Evolutionary conservation across 2,113 vertebrate species (phyloP).

Genomic region (Lathamus discolor): DNA sequence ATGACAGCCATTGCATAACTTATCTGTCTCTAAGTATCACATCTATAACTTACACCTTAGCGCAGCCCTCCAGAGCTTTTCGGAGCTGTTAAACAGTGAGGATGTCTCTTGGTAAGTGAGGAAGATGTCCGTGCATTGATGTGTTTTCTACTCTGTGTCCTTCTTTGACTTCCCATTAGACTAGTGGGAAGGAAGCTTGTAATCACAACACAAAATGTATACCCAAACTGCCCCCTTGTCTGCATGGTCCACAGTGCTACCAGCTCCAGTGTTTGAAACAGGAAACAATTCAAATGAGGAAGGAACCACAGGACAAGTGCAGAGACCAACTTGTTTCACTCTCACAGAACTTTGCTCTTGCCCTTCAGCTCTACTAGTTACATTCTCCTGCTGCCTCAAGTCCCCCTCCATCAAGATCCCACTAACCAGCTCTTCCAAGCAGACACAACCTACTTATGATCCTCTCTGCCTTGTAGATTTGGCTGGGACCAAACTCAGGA

Average conservation of each 20-base stretch:
- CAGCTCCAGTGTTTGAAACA: background rate
- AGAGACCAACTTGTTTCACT: background rate
- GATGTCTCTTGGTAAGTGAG: background rate
- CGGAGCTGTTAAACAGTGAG: background rate
- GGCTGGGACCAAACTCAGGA: background rate
- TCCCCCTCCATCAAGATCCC: background rate
- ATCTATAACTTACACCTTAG: background rate
- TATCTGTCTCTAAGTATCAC: background rate
- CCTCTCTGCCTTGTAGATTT: background rate
- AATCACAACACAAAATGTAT: background rate
- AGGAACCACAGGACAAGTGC: background rate
- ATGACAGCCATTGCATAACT: rapidly evolving
- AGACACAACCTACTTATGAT: background rate
- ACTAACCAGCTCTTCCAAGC: background rate
- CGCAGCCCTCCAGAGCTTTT: background rate
- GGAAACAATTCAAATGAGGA: background rate
- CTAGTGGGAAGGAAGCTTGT: background rate
- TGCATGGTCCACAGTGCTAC: background rate
- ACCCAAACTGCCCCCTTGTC: background rate
- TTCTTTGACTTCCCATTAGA: background rate
- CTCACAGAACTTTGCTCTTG: background rate
- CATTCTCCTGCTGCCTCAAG: background rate
- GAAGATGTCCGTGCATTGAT: background rate
- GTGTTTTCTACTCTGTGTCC: background rate
- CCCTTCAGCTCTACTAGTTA: background rate